Percentiles rank a stretch among this genome's conserved stretches.
Conservation (phyloP, 1,140 invertebrate genomes). For the Leptinotarsa texana region DNA sequence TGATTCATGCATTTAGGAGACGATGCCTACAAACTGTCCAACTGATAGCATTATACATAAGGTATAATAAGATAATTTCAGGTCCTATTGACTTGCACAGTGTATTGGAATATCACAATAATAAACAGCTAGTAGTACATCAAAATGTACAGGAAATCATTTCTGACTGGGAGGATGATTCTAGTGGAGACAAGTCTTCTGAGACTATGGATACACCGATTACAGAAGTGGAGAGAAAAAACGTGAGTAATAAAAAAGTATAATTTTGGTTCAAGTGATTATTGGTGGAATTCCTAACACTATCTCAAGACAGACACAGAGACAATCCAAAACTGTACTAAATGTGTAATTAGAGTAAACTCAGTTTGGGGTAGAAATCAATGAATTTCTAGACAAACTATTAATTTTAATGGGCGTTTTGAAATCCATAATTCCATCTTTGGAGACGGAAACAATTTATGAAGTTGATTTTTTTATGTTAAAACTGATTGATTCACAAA, state of each 20-base stretch:
- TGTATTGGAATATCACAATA: constrained; percentile 19
- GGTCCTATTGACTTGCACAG: background rate
- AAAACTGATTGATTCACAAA: too few relatives aligned
- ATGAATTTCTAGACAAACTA: background rate
- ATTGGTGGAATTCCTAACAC: too few relatives aligned
- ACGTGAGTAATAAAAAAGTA: background rate
- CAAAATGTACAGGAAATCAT: constrained; percentile 3
- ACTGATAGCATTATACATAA: constrained; percentile 23
- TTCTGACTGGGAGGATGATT: constrained; percentile 22
- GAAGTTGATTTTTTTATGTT: too few relatives aligned
- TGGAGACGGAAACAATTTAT: too few relatives aligned
- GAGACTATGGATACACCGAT: background rate
- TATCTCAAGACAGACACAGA: too few relatives aligned
- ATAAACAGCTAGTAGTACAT: background rate
- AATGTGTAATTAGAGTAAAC: background rate
- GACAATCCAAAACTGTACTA: too few relatives aligned
- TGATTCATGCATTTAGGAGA: constrained; percentile 21
- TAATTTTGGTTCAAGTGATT: background rate
- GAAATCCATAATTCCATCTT: too few relatives aligned
- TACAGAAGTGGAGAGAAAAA: background rate
- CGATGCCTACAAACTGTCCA: constrained; percentile 27
- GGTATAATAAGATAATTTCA: background rate
- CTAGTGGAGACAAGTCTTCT: background rate
- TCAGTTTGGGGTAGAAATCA: too few relatives aligned
- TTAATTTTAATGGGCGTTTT: background rate